Conservation (phyloP, 2,797 vertebrate species). For the Meriones psammophilus region DNA sequence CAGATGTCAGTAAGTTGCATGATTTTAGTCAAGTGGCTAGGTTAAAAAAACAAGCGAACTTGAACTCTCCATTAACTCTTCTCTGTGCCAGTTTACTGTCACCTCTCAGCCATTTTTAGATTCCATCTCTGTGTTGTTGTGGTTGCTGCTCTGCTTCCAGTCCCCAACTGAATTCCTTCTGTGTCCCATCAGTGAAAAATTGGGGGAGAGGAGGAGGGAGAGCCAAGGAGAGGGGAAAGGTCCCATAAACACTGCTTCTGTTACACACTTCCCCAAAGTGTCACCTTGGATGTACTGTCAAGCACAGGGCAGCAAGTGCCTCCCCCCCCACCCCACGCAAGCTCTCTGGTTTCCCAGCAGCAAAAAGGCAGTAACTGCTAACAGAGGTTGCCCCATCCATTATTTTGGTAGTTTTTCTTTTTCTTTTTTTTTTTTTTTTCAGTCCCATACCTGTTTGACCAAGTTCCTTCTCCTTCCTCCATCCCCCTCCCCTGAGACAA, state of each 20-base stretch:
- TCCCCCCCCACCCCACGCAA: neutral
- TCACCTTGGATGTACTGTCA: neutral
- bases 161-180: constrained; percentile 36
- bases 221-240: neutral
- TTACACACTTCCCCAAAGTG: no score
- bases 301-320: neutral
- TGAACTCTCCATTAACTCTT: constrained; percentile 1
- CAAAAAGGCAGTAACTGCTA: neutral
- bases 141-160: constrained; percentile 6
- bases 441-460: neutral
- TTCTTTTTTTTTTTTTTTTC: constrained; percentile 43
- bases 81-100: neutral
- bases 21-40: constrained; percentile 56
- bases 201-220: neutral
- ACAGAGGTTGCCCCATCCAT: neutral
- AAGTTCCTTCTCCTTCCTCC: neutral
- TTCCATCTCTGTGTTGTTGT: neutral
- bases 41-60: neutral
- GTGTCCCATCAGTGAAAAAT: neutral
- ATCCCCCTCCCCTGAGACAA: neutral
- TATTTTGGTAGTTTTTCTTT: constrained; percentile 20
- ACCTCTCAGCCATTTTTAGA: neutral
- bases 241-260: neutral
- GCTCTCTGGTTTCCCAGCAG: neutral
- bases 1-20: neutral